Percentiles rank a stretch among this genome's conserved stretches.
These are phyloP conservation scores for Amblyraja radiata DNA, from an alignment of 2,797 vertebrate species.

Conservation along the genomic window DNA sequence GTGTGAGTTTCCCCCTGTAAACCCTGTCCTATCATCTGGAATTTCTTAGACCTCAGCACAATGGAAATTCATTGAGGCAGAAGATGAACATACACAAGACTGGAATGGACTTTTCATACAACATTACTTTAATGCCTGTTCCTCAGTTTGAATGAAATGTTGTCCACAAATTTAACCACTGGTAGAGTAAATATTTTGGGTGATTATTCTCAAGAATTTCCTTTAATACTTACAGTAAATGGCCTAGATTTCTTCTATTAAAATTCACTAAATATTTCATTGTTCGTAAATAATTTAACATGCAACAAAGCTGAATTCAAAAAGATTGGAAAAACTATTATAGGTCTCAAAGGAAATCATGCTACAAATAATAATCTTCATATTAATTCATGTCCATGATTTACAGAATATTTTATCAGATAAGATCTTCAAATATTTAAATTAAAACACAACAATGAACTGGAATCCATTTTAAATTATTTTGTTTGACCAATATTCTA, in stretches of 20 bases:
- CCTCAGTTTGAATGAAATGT: too few species aligned
- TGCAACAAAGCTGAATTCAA: conserved; percentile 5
- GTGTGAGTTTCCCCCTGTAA: too few species aligned
- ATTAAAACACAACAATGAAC: not conserved
- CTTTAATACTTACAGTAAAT: not conserved
- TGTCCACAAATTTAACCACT: not conserved
- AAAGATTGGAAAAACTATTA: not conserved
- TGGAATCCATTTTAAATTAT: not conserved
- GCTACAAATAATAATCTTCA: not conserved
- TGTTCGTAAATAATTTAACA: conserved; percentile 17
- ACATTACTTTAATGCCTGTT: too few species aligned
- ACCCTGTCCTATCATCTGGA: too few species aligned
- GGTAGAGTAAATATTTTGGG: not conserved
- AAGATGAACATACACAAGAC: too few species aligned
- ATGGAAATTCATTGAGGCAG: too few species aligned
- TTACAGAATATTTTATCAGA: not conserved
- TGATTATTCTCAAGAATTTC: not conserved
- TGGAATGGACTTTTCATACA: too few species aligned
- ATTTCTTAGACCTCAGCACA: too few species aligned
- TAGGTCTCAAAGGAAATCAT: not conserved
- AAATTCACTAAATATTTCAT: conserved; percentile 25
- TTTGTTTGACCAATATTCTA: not conserved
- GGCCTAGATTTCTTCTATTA: not conserved
- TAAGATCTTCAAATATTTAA: not conserved
- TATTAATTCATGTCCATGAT: not conserved